Percentiles rank a stretch among this genome's conserved stretches.
phyloP scores from a whole-genome alignment of 37 sponge, comb jelly and placozoan genomes.

The Spongilla lacustris region DNA sequence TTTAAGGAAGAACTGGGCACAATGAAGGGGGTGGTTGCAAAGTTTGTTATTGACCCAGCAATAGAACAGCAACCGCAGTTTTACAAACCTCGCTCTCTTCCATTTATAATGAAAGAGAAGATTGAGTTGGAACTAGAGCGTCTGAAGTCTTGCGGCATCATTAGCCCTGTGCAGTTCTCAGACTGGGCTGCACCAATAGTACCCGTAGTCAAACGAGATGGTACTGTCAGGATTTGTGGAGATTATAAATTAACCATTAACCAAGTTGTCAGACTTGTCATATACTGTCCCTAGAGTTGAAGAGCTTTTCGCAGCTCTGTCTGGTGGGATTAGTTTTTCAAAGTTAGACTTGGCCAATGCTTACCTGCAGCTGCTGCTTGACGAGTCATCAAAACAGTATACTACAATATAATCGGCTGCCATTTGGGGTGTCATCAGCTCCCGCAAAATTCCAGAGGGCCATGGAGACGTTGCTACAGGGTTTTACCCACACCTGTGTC shows the following conservation, averaged over 20 bases:
- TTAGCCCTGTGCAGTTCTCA: slow-evolving; percentile 31
- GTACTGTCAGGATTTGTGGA: slow-evolving; percentile 47
- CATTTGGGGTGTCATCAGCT: slow-evolving; percentile 38
- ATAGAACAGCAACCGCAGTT: slow-evolving; percentile 12
- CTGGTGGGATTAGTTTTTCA: not conserved
- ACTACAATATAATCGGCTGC: slow-evolving; percentile 2
- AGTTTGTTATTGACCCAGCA: slow-evolving; percentile 7
- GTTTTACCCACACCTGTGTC: too few species aligned
- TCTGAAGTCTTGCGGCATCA: slow-evolving; percentile 21
- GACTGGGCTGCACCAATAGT: slow-evolving; percentile 58
- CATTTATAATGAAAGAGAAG: not conserved
- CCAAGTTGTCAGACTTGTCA: not conserved
- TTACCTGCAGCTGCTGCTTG: slow-evolving; percentile 8
- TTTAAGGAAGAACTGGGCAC: not conserved
- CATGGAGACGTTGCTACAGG: slow-evolving; percentile 10
- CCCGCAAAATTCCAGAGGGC: slow-evolving; percentile 11
- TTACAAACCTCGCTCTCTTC: not conserved
- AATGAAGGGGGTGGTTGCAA: slow-evolving; percentile 2
- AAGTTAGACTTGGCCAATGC: slow-evolving; percentile 33
- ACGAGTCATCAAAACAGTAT: not conserved
- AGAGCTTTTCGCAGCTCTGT: slow-evolving; percentile 42
- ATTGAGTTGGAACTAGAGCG: slow-evolving; percentile 1
- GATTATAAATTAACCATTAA: slow-evolving; percentile 59
- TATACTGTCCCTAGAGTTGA: slow-evolving; percentile 56
- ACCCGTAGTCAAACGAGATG: slow-evolving; percentile 52